Base-by-base conservation (phyloP, 1,140 invertebrate species). In the Diabrotica undecimpunctata region DNA sequence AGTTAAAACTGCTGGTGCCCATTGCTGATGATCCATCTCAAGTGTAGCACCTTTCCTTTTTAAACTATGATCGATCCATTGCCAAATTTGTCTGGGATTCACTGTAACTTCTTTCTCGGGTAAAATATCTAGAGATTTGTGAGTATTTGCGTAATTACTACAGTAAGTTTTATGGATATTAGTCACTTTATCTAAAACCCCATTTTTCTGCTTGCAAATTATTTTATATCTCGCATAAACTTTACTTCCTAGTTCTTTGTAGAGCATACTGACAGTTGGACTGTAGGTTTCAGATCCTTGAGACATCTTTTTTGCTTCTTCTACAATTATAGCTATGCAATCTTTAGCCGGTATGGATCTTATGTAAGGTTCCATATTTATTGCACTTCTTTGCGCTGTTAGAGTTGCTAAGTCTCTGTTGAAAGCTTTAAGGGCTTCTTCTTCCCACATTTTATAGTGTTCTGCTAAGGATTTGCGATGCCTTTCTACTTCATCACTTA, bases 221-320 rank as follows among this genome's bases (percentile, higher is more conserved):
- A 91, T 83, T 77, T 89, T 82, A 75, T 82, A 75, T 80, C 84
- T 84, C 12, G 80, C 72, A 74, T 83, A 87, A 14, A 92, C 87
- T 77, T 87, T 83, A n/a, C 79, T 74, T 14, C 93, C 93, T 0
- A 95, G 74, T n/a, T 86, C 80, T 66, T 80, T 79, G 72, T 90
- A 87, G 9, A 95, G 77, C 41, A 83, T 74, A 56, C 78, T 81
- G 4, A 89, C 79, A 5, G 85, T 85, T 0, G 88, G 88, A 78
- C 92, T 94, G 77, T 88, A 95, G 0, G 85, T 86, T 73, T 94
- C 90, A 0, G 92, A 94, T 3, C 88, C 88, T 70, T 88, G 83
- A 0, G 88, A 86, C 11, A 95, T 64, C 56, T 71, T 71, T 59
- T 69, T 76, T 5, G 71, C 75, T 66, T 78, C 78, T 9, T 76